Conservation (phyloP, 2,888 invertebrate species). For the Elysia crispata region DNA sequence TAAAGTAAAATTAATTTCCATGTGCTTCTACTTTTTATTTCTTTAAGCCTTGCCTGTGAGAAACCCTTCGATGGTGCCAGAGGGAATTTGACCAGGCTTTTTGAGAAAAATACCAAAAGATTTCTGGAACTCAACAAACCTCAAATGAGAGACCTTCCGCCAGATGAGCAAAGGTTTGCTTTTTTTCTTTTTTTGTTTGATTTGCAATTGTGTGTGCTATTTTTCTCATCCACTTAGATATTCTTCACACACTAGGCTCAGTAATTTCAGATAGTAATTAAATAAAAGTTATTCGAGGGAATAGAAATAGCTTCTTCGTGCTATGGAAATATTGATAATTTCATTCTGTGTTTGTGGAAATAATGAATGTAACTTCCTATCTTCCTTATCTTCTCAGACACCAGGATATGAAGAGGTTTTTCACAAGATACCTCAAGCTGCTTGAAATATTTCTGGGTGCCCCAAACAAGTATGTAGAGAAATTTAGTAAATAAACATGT, state of each 20-base stretch:
- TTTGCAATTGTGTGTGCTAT: no score
- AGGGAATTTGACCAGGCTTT: slow-evolving; percentile 87
- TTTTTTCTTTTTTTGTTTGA: background rate
- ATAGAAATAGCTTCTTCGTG: background rate
- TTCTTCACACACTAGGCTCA: background rate
- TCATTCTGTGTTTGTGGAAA: background rate
- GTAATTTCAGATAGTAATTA: background rate
- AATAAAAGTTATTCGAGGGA: background rate
- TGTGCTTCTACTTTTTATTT: background rate
- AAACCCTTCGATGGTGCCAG: slow-evolving; percentile 93
- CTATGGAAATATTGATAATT: no score
- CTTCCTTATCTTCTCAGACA: slow-evolving; percentile 60
- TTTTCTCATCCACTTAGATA: no score
- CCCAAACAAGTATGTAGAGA: slow-evolving; percentile 59
- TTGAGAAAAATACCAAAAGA: slow-evolving; percentile 79
- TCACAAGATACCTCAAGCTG: slow-evolving; percentile 73
- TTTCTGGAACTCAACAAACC: slow-evolving; percentile 64
- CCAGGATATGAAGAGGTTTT: slow-evolving; percentile 74
- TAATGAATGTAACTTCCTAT: background rate
- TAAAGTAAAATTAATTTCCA: no score
- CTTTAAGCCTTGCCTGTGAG: slow-evolving; percentile 82
- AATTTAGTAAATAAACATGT: no score
- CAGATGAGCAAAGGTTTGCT: slow-evolving; percentile 71
- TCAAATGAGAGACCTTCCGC: slow-evolving; percentile 60
- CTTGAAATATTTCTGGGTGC: slow-evolving; percentile 72